A percentile compares a stretch with the other conserved stretches of the same genome.
Conservation (phyloP, 2,888 invertebrate genomes). For the Lepidochrysops patricia region DNA sequence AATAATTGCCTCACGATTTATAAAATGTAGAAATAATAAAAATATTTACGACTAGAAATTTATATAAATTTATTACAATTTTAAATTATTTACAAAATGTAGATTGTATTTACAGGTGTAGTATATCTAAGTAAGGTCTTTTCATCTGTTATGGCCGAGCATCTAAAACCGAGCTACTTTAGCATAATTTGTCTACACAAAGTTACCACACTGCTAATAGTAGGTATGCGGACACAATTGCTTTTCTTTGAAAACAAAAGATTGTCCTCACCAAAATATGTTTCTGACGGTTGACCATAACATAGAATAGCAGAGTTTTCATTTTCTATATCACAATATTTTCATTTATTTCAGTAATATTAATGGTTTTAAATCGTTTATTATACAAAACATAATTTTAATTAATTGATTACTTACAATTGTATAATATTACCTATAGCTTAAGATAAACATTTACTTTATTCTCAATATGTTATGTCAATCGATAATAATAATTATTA, state of each 20-base stretch:
- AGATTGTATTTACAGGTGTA: constrained; percentile 17
- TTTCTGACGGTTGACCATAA: neutral
- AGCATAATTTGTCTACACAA: too few species aligned
- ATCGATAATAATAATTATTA: too few species aligned
- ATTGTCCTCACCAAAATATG: neutral
- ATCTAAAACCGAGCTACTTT: too few species aligned
- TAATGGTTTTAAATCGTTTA: neutral
- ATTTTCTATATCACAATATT: neutral
- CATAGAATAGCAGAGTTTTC: neutral
- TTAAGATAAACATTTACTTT: neutral
- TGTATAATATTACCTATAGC: neutral
- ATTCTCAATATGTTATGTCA: neutral
- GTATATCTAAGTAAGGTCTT: constrained; percentile 3
- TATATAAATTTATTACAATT: constrained; percentile 27
- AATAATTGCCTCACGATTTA: too few species aligned
- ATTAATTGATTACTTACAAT: neutral
- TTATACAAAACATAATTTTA: neutral
- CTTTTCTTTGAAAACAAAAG: too few species aligned
- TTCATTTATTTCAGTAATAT: neutral
- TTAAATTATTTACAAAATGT: constrained; percentile 21
- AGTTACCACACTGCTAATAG: too few species aligned
- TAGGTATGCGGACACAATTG: too few species aligned
- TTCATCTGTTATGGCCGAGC: neutral
- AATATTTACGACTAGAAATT: constrained; percentile 31
- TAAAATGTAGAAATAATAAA: constrained; percentile 19